Evolutionary conservation across 2,888 invertebrate genomes (phyloP).

Genomic region (Alsophila aescularia): DNA sequence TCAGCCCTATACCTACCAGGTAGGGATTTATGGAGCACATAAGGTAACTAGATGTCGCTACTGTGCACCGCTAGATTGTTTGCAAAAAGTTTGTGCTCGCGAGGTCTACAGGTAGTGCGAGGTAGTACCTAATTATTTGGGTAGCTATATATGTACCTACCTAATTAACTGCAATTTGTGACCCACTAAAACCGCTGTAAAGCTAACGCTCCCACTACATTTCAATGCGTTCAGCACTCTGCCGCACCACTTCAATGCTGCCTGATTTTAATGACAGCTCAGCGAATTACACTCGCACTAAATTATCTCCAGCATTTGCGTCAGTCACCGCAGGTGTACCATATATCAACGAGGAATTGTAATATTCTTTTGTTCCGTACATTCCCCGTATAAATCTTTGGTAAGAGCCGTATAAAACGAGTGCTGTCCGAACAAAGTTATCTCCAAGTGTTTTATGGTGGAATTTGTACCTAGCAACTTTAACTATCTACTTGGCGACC

Average conservation of each 20-base stretch:
- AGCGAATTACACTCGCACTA: slow-evolving; percentile 22
- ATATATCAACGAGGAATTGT: slow-evolving; percentile 50
- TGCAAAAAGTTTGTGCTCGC: too few species aligned
- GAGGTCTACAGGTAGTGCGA: too few species aligned
- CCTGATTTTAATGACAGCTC: slow-evolving; percentile 27
- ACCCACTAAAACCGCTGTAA: background rate
- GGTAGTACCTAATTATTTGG: too few species aligned
- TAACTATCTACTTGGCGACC: slow-evolving; percentile 33
- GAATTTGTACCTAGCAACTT: slow-evolving; percentile 40
- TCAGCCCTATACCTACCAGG: too few species aligned
- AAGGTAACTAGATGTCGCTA: too few species aligned
- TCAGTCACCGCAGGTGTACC: slow-evolving; percentile 51
- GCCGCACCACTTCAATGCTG: slow-evolving; percentile 15
- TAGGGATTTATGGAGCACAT: too few species aligned
- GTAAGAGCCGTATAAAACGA: slow-evolving; percentile 48
- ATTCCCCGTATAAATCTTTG: slow-evolving; percentile 58
- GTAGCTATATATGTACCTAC: too few species aligned
- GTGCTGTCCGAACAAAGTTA: slow-evolving; percentile 48
- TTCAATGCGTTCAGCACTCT: background rate
- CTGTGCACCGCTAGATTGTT: too few species aligned
- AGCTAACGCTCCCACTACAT: slow-evolving; percentile 4
- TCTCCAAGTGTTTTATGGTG: slow-evolving; percentile 41
- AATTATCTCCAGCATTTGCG: slow-evolving; percentile 29
- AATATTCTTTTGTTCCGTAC: slow-evolving; percentile 59
- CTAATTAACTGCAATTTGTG: background rate